Percentiles rank a stretch among this genome's conserved stretches.
Conservation (phyloP, 92 coral and sea anemone genomes). For the Blastomussa wellsi region DNA sequence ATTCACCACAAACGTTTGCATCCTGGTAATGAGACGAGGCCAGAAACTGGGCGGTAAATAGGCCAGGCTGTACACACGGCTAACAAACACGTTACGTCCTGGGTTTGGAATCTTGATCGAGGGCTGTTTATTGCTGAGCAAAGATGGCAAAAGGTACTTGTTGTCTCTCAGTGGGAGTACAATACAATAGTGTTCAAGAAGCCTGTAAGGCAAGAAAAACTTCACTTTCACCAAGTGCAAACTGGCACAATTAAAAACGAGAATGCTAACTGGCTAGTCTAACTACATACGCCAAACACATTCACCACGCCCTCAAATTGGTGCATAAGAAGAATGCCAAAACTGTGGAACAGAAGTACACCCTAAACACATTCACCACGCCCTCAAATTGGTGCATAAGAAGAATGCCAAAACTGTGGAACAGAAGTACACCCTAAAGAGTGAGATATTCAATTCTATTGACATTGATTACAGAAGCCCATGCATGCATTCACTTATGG, state of each 20-base stretch:
- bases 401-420: neutral
- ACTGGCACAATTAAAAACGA: neutral
- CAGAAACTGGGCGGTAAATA: conserved; percentile 85
- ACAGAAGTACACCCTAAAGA: neutral
- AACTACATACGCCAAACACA: neutral
- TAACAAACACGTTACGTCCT: conserved; percentile 33
- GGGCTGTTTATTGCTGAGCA: conserved; percentile 50
- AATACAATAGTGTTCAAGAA: conserved; percentile 79
- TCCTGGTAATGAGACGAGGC: conserved; percentile 78
- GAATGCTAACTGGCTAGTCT: neutral
- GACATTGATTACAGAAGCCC: neutral
- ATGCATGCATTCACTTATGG: neutral
- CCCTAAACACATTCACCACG: neutral
- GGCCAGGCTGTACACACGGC: conserved; percentile 81
- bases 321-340: neutral
- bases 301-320: neutral
- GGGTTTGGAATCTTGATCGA: conserved; percentile 49
- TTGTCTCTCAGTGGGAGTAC: conserved; percentile 68
- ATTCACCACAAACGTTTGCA: conserved; percentile 65
- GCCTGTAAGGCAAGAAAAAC: conserved; percentile 36
- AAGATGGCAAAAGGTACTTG: conserved; percentile 73
- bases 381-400: neutral
- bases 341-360: neutral
- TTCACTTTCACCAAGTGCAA: neutral
- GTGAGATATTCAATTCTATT: neutral